These are phyloP conservation scores for Rhinoptilus africanus DNA, from an alignment of 2,113 vertebrate species.

Conservation along the genomic window DNA sequence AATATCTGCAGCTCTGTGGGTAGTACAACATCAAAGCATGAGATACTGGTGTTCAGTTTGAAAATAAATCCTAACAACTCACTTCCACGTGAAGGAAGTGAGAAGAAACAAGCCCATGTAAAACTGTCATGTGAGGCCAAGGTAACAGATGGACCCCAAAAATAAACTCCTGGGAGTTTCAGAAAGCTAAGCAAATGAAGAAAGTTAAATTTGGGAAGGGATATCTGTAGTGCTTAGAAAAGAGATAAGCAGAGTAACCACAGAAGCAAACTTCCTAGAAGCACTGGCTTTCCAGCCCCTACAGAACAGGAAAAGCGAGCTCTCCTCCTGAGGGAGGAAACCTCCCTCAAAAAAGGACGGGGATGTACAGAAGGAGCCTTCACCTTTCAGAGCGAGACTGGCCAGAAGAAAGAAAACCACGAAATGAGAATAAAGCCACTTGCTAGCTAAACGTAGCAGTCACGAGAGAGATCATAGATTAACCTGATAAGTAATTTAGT, in stretches of 20 bases:
- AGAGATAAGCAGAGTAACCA: not conserved
- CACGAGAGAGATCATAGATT: not conserved
- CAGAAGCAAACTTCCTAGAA: not conserved
- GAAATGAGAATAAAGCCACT: not conserved
- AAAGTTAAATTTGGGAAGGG: not conserved
- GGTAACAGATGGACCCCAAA: slow-evolving; percentile 11
- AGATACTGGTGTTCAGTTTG: not conserved
- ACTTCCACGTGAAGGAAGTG: not conserved
- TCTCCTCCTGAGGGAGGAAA: not conserved
- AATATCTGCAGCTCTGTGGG: not conserved
- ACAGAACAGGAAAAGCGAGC: accelerated
- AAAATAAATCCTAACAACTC: not conserved
- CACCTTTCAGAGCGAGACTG: not conserved
- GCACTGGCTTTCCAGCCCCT: not conserved
- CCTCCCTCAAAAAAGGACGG: accelerated
- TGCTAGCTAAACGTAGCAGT: not conserved
- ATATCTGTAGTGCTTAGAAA: not conserved
- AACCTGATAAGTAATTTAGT: not conserved
- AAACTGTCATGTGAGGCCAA: not conserved
- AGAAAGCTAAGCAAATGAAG: not conserved
- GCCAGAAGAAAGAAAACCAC: not conserved
- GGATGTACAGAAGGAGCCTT: not conserved
- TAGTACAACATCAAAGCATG: not conserved
- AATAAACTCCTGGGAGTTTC: not conserved
- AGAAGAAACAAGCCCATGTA: not conserved